Percentiles rank a stretch among this genome's conserved stretches.
Evolutionary conservation across 2,113 vertebrate species (phyloP).

Genomic region (Alethe diademata): DNA sequence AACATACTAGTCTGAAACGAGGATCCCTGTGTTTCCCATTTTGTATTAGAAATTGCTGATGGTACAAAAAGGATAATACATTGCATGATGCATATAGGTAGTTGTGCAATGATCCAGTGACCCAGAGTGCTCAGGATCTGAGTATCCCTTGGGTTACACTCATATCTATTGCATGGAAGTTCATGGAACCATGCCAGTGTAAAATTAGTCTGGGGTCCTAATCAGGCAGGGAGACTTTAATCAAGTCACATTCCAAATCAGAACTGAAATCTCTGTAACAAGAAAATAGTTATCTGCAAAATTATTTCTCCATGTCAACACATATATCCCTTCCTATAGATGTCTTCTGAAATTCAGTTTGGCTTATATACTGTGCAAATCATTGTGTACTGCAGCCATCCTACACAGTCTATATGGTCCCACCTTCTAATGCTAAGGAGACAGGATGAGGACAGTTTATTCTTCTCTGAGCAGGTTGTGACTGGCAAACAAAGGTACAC

Average conservation of each 20-base stretch:
- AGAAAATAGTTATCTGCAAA: not conserved
- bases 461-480: not conserved
- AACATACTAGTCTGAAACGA: accelerated
- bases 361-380: not conserved
- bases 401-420: not conserved
- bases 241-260: not conserved
- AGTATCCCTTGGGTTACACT: not conserved
- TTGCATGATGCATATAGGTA: not conserved
- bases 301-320: not conserved
- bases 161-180: not conserved
- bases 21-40: not conserved
- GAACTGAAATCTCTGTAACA: not conserved
- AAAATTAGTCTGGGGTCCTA: not conserved
- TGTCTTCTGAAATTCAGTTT: not conserved
- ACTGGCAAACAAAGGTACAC: not conserved
- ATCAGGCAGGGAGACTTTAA: not conserved
- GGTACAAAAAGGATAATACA: not conserved
- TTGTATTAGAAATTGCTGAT: not conserved
- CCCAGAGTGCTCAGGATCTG: not conserved
- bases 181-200: not conserved
- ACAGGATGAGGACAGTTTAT: not conserved
- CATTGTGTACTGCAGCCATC: not conserved
- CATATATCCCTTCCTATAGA: not conserved
- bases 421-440: not conserved
- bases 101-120: not conserved